Conservation (phyloP, 2,113 vertebrate species). For the Acanthisitta chloris region DNA sequence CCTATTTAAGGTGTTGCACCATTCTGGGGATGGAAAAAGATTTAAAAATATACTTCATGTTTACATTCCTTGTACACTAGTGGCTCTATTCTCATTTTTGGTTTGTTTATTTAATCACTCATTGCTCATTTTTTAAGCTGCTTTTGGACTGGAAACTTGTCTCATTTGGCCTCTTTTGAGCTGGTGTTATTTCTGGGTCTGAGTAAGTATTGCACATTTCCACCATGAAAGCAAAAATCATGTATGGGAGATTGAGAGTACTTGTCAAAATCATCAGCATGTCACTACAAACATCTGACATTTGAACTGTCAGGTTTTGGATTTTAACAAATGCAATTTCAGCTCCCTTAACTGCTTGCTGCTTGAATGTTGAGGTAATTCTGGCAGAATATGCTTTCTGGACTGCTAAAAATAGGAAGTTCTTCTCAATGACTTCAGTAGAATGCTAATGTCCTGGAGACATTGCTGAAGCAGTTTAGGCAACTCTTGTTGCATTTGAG, state of each 20-base stretch:
- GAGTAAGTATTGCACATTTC: neutral
- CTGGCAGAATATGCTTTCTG: neutral
- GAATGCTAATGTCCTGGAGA: neutral
- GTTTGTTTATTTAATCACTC: slow-evolving; percentile 54
- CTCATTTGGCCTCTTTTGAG: neutral
- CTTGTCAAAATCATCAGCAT: slow-evolving; percentile 16
- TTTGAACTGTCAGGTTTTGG: neutral
- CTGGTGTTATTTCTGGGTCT: slow-evolving; percentile 30
- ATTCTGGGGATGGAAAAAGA: slow-evolving; percentile 64
- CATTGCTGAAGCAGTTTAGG: neutral
- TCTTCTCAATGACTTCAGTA: neutral
- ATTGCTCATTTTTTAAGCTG: slow-evolving; percentile 40
- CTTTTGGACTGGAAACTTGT: slow-evolving; percentile 41
- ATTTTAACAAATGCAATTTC: neutral
- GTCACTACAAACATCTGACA: neutral
- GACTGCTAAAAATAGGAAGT: neutral
- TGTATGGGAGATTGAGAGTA: neutral
- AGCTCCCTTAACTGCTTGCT: neutral
- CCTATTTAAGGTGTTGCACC: slow-evolving; percentile 48
- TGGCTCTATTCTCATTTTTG: slow-evolving; percentile 55
- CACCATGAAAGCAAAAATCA: neutral
- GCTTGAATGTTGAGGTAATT: neutral
- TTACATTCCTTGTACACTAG: slow-evolving; percentile 69
- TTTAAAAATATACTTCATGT: slow-evolving; percentile 75
- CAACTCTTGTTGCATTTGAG: neutral